Evolutionary conservation across 2,113 vertebrate species (phyloP).

Genomic region (pig (Sus scrofa)): DNA sequence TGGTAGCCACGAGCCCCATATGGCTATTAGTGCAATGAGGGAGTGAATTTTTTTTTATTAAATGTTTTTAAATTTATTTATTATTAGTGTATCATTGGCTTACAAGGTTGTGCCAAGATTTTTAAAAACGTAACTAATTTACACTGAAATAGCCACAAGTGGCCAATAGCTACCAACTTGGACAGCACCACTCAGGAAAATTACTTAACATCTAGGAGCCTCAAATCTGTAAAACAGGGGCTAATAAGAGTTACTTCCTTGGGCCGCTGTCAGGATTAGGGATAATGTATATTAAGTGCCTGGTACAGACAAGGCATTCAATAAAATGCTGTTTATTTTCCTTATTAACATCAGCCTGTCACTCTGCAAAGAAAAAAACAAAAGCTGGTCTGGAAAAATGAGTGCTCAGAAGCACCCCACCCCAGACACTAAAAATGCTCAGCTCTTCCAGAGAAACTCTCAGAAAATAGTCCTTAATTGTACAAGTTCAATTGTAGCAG

Average conservation of each 20-base stretch:
- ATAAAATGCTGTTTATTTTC: slow-evolving; percentile 19
- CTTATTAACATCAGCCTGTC: slow-evolving; percentile 13
- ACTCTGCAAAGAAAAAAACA: neutral
- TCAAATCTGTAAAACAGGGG: neutral
- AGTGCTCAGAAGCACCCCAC: neutral
- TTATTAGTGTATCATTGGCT: too few species aligned
- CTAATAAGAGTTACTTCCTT: neutral
- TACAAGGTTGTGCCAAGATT: neutral
- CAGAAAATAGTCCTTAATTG: slow-evolving; percentile 46
- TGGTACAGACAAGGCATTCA: neutral
- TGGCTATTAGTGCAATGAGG: neutral
- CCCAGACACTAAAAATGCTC: slow-evolving; percentile 35
- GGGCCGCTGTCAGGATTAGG: neutral
- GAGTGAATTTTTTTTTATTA: neutral
- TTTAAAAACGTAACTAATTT: neutral
- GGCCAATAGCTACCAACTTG: neutral
- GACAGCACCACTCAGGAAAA: neutral
- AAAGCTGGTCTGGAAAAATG: neutral
- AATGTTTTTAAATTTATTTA: too few species aligned
- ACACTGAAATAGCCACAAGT: neutral
- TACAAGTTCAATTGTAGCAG: slow-evolving; percentile 49
- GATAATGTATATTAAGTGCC: neutral
- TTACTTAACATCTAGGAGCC: neutral
- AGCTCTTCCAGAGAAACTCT: slow-evolving; percentile 53
- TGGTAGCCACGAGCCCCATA: neutral